phyloP scores from a whole-genome alignment of 2,888 invertebrate genomes.

The Hirtodrosophila duncani region DNA sequence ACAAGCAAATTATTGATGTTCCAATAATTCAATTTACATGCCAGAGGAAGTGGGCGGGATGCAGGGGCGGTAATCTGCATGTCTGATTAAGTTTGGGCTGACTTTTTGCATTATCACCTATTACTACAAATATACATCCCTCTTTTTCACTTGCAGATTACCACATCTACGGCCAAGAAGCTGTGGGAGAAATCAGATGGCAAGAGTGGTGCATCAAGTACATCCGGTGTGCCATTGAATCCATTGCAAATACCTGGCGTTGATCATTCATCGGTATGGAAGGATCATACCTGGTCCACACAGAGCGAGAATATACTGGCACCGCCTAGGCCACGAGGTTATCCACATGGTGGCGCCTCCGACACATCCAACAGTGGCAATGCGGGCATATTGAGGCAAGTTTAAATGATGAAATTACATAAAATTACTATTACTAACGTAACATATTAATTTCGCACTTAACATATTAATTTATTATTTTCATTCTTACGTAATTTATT shows the following conservation, averaged over 20 bases:
- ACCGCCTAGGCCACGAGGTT: slow-evolving; percentile 84
- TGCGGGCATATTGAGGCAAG: slow-evolving; percentile 78
- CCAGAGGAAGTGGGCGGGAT: too few relatives aligned
- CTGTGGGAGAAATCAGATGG: slow-evolving; percentile 92
- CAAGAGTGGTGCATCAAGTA: slow-evolving; percentile 82
- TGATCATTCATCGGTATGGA: slow-evolving; percentile 90
- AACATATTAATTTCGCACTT: too few relatives aligned
- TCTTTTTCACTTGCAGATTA: slow-evolving; percentile 84
- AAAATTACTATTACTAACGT: too few relatives aligned
- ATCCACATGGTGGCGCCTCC: slow-evolving; percentile 80
- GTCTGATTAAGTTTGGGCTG: too few relatives aligned
- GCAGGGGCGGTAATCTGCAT: too few relatives aligned
- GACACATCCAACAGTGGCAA: slow-evolving; percentile 80
- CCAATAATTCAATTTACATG: slow-evolving; percentile 37
- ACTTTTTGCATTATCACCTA: too few relatives aligned
- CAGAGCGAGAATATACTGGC: slow-evolving; percentile 91
- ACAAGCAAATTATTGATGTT: slow-evolving; percentile 43
- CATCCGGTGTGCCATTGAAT: slow-evolving; percentile 84
- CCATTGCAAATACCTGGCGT: slow-evolving; percentile 83
- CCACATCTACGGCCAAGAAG: slow-evolving; percentile 95
- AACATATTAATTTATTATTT: too few relatives aligned
- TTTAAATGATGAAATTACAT: not conserved
- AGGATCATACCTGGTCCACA: slow-evolving; percentile 95
- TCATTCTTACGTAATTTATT: too few relatives aligned
- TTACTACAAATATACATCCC: slow-evolving; percentile 1